Conservation (phyloP, 2,113 vertebrate genomes). For the Menidia beryllina region DNA sequence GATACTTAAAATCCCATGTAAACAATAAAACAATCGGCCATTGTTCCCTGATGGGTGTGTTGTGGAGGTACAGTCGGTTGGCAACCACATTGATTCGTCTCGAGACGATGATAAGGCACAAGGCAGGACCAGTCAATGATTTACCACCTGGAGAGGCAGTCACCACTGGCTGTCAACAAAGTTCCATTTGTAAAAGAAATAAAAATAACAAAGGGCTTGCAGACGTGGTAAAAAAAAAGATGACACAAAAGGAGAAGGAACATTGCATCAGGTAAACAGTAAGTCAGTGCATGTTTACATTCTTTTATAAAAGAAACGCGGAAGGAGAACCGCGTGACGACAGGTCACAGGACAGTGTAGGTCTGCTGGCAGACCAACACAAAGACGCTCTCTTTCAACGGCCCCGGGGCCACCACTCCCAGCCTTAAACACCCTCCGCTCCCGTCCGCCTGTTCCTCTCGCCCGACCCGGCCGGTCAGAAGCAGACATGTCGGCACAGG, state of each 20-base stretch:
- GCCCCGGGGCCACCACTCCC: constrained; percentile 76
- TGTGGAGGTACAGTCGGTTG: constrained; percentile 1
- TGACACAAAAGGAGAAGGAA: too few relatives aligned
- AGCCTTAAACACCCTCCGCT: constrained; percentile 48
- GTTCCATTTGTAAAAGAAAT: too few relatives aligned
- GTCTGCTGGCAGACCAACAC: constrained; percentile 29
- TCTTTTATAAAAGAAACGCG: constrained; percentile 6
- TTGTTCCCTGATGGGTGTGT: constrained; percentile 53
- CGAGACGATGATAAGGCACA: constrained; percentile 9
- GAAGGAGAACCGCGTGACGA: constrained; percentile 3
- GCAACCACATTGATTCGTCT: constrained; percentile 35
- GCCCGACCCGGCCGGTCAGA: constrained; percentile 21
- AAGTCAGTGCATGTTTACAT: constrained; percentile 27
- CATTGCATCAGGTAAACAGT: neutral
- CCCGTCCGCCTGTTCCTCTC: constrained; percentile 37
- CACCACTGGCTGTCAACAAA: neutral
- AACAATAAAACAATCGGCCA: constrained; percentile 3
- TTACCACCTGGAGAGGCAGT: constrained; percentile 4
- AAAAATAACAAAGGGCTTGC: too few relatives aligned
- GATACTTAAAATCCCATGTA: neutral
- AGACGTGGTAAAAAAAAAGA: too few relatives aligned
- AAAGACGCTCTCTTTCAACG: constrained; percentile 8
- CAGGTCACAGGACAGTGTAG: constrained; percentile 41
- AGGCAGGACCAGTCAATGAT: constrained; percentile 43
- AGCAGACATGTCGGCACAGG: constrained; percentile 72